phyloP scores from a whole-genome alignment of 2,888 invertebrate genomes.

The Helobdella robusta region DNA sequence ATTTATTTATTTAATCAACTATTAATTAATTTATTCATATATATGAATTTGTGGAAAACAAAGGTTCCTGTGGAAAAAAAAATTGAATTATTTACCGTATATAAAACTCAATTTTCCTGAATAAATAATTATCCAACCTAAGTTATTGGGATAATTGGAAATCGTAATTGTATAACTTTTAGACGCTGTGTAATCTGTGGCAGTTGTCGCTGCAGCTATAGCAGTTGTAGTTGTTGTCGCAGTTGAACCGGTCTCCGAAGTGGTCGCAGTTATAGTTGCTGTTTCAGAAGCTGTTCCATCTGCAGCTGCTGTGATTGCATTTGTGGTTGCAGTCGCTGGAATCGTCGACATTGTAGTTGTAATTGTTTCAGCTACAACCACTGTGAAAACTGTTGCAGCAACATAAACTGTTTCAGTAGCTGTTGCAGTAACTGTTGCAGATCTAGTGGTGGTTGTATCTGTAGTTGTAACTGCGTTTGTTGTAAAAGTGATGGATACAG shows the following conservation, averaged over 20 bases:
- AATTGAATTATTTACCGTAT: no score
- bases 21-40: no score
- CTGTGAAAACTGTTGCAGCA: conserved; percentile 8
- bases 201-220: conserved; percentile 11
- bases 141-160: conserved; percentile 17
- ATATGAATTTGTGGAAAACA: no score
- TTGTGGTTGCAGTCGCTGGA: conserved; percentile 9
- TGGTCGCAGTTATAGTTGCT: conserved; percentile 17
- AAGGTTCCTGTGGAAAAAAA: no score
- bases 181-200: conserved; percentile 12
- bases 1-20: no score
- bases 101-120: no score
- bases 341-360: conserved; percentile 4
- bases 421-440: background rate
- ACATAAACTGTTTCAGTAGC: background rate
- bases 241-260: conserved; percentile 10
- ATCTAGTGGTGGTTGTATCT: conserved; percentile 1
- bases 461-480: background rate
- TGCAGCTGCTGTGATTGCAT: conserved; percentile 1
- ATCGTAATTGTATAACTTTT: conserved; percentile 14
- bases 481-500: background rate
- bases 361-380: conserved; percentile 9
- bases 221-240: conserved; percentile 13
- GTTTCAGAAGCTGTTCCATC: conserved; percentile 14
- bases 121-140: no score